Evolutionary conservation across 2,113 vertebrate genomes (phyloP), one percentile per base, ranked within the genome.

Genomic region (Muntiacus muntjak): DNA sequence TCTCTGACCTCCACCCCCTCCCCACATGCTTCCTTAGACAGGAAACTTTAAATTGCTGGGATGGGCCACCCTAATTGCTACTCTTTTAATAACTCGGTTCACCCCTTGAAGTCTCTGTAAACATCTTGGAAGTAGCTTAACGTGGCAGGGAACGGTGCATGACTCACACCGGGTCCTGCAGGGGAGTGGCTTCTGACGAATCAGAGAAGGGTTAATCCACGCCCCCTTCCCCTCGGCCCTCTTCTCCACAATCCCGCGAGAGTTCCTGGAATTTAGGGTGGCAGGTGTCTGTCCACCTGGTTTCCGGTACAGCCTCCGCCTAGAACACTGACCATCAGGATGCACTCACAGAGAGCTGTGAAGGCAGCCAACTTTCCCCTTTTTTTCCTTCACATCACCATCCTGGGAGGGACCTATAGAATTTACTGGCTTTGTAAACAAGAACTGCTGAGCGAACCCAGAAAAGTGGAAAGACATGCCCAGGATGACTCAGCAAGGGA

Each of bases 41-140:
- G 99, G 99, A 99, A 99, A 97, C 97, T 98, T 98, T 98, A 99
- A 99, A 99, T 99, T 99, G 98, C 98, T 97, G 97, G 98, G 98
- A 98, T 98, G 96, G 96, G 96, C 98, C 98, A 97, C 95, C 98
- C 98, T 99, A 98, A 98, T 99, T 99, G 98, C 97, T 98, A 98
- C 93, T 97, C 97, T 98, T 98, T 97, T 96, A 96, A 94, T 95
- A 98, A 95, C 97, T 96, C 43, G 30, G 47, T 98, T 97, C 97
- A 98, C 93, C 97, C 96, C 97, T 98, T 97, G 95, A 98, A 88
- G 89, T 96, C 95, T 97, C 97, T 82, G 93, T 98, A 98, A 98
- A 98, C 93, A 97, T 93, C 95, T 95, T 95, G 86, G 78, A 94
- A 84, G 92, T 47, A 33, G 71, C 15, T 87, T 88, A 98, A 90